Conservation (phyloP, 1,140 invertebrate species). For the Palaemon carinicauda region DNA sequence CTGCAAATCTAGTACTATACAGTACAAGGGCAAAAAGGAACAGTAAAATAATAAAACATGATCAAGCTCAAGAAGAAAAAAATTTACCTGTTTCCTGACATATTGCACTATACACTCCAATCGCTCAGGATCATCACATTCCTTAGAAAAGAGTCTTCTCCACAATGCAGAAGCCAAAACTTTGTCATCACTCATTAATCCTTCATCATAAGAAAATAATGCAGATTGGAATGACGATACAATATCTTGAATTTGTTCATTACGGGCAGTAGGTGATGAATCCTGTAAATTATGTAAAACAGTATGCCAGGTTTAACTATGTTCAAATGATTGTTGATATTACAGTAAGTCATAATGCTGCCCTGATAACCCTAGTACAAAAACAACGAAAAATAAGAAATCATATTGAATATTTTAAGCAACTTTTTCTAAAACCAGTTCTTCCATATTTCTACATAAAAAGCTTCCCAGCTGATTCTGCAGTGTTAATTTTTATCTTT, state of each 20-base stretch:
- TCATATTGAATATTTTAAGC: not conserved
- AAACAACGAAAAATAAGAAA: not conserved
- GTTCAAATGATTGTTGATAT: too few relatives aligned
- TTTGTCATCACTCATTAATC: conserved; percentile 76
- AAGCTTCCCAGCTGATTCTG: too few relatives aligned
- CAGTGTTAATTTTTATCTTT: too few relatives aligned
- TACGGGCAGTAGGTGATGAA: conserved; percentile 57
- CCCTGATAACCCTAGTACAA: not conserved
- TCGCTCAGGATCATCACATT: conserved; percentile 51
- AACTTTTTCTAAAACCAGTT: too few relatives aligned
- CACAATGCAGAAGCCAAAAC: conserved; percentile 83
- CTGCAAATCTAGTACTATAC: too few relatives aligned
- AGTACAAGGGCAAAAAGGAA: too few relatives aligned
- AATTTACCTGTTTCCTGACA: conserved; percentile 62
- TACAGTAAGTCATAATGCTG: too few relatives aligned
- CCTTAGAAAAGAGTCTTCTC: conserved; percentile 76
- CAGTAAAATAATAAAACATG: too few relatives aligned
- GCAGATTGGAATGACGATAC: conserved; percentile 84
- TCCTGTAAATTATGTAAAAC: conserved; percentile 39
- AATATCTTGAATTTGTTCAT: conserved; percentile 65
- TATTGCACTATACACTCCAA: conserved; percentile 61
- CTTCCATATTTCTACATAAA: too few relatives aligned
- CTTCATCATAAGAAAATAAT: conserved; percentile 86
- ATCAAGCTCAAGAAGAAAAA: too few relatives aligned
- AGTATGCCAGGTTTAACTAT: too few relatives aligned